Evolutionary conservation across 2,797 vertebrate species (phyloP).

Genomic region (Astyanax mexicanus): DNA sequence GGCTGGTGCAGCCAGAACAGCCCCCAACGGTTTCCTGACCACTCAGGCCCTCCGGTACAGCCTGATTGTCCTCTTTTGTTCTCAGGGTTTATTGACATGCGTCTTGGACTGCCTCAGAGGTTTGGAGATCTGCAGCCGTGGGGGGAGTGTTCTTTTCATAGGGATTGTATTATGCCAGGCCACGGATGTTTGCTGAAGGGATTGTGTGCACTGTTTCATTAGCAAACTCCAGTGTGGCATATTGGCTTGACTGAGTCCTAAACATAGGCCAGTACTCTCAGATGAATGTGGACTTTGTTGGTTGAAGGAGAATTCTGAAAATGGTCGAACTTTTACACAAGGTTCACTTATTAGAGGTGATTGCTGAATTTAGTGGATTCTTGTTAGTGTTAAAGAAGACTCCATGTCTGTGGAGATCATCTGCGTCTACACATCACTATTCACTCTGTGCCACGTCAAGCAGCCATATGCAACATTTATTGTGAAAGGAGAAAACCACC

Average conservation of each 20-base stretch:
- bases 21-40: neutral
- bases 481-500: neutral
- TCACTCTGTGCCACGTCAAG: neutral
- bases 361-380: neutral
- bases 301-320: neutral
- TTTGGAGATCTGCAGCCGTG: neutral
- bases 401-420: neutral
- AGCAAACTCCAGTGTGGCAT: constrained; percentile 12
- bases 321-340: neutral
- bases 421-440: too few relatives aligned
- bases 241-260: neutral
- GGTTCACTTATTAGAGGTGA: neutral
- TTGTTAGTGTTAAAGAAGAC: neutral
- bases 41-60: neutral
- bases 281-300: neutral
- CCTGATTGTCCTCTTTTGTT: constrained; percentile 4
- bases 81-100: constrained; percentile 19
- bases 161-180: neutral
- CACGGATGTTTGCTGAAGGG: constrained; percentile 36
- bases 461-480: neutral
- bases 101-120: neutral
- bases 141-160: constrained; percentile 10
- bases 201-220: constrained; percentile 7
- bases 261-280: neutral
- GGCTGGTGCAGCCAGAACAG: neutral